phyloP scores from a whole-genome alignment of 2,113 vertebrate species.

The Neolamprologus fasciatus region DNA sequence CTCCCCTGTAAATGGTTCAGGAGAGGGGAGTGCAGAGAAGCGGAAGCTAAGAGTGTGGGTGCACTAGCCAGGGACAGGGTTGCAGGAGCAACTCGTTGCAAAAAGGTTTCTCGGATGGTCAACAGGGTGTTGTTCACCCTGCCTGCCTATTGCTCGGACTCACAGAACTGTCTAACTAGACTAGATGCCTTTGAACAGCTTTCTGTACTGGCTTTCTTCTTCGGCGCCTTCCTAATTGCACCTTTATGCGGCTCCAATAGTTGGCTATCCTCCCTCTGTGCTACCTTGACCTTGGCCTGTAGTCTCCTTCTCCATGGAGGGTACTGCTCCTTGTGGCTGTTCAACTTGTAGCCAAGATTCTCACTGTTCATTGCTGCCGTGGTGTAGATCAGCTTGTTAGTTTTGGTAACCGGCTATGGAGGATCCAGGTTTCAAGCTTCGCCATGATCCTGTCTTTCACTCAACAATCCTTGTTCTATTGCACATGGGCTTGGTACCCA shows the following conservation, averaged over 20 bases:
- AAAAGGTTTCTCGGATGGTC: not conserved
- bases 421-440: not conserved
- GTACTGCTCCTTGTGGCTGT: not conserved
- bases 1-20: not conserved
- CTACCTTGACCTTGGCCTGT: not conserved
- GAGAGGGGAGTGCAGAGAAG: not conserved
- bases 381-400: not conserved
- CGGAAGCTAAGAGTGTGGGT: not conserved
- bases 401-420: not conserved
- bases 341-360: not conserved
- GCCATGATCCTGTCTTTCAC: not conserved
- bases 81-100: not conserved
- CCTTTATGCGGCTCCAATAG: rapidly evolving
- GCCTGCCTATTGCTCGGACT: not conserved
- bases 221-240: not conserved
- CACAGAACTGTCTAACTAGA: not conserved
- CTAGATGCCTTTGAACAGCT: not conserved
- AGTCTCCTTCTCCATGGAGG: not conserved
- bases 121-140: not conserved
- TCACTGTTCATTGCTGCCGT: not conserved
- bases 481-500: not conserved
- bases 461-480: not conserved
- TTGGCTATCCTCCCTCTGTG: not conserved
- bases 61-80: not conserved
- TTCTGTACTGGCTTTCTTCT: not conserved